These are phyloP conservation scores for Malaclemys terrapin DNA, from an alignment of 2,113 vertebrate species.

Conservation along the genomic window DNA sequence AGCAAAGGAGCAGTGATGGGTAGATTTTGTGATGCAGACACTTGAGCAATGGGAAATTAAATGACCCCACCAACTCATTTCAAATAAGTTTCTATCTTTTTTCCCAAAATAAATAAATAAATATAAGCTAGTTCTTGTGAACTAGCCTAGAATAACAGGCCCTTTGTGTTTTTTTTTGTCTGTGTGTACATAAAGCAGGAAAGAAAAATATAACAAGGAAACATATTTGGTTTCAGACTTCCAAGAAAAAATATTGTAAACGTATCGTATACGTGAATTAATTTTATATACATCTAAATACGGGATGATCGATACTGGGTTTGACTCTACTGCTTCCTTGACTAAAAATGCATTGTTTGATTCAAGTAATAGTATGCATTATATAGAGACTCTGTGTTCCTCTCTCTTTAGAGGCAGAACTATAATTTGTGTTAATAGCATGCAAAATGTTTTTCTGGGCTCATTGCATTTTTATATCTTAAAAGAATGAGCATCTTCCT, in stretches of 20 bases:
- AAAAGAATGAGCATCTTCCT: neutral
- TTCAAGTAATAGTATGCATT: neutral
- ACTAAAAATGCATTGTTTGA: neutral
- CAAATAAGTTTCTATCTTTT: neutral
- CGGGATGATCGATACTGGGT: neutral
- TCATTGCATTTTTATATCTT: neutral
- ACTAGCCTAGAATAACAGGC: neutral
- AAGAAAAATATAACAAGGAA: neutral
- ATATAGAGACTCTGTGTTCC: neutral
- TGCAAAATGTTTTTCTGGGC: neutral
- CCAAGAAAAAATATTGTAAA: constrained; percentile 22
- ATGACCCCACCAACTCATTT: neutral
- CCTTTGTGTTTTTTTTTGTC: too few species aligned
- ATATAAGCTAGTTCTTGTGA: neutral
- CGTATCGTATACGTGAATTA: neutral
- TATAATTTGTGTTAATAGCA: neutral
- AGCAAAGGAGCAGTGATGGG: neutral
- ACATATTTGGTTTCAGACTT: neutral
- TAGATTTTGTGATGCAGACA: neutral
- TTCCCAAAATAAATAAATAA: neutral
- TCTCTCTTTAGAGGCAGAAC: neutral
- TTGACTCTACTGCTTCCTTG: neutral
- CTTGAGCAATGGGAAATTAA: neutral
- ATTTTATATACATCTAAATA: neutral
- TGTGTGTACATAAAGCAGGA: neutral